Evolutionary conservation across 1,140 invertebrate genomes (phyloP).

Genomic region (Drosophila prosaltans): DNA sequence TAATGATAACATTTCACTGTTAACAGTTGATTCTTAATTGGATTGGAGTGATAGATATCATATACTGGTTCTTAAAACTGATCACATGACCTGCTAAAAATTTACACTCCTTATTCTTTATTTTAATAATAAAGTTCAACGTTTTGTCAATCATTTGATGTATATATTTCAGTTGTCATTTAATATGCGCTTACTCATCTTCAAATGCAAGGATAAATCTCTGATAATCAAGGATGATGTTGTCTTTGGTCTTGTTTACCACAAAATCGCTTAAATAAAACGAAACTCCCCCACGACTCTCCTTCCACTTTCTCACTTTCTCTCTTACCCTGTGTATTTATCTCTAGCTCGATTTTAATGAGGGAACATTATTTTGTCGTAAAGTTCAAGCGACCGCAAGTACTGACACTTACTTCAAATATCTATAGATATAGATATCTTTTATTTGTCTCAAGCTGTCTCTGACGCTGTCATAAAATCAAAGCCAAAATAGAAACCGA

Average conservation of each 20-base stretch:
- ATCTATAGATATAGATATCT: constrained; percentile 35
- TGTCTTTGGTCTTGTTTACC: background rate
- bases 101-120: too few relatives aligned
- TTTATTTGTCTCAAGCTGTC: constrained; percentile 60
- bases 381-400: constrained; percentile 69
- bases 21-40: too few relatives aligned
- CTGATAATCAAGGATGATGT: constrained; percentile 8
- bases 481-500: constrained; percentile 34
- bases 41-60: too few relatives aligned
- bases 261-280: background rate
- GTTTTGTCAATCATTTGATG: background rate
- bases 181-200: background rate
- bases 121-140: background rate
- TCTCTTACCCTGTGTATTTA: background rate
- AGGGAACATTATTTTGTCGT: constrained; percentile 52
- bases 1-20: too few relatives aligned
- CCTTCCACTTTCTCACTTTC: background rate
- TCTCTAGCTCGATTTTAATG: constrained; percentile 43
- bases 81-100: too few relatives aligned
- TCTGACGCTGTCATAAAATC: constrained; percentile 75
- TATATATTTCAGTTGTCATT: background rate
- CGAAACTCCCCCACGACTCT: background rate
- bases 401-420: constrained; percentile 49
- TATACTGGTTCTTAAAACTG: too few relatives aligned
- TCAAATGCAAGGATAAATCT: constrained; percentile 10